phyloP scores from a whole-genome alignment of 2,888 invertebrate genomes.

The Penaeus monodon region DNA sequence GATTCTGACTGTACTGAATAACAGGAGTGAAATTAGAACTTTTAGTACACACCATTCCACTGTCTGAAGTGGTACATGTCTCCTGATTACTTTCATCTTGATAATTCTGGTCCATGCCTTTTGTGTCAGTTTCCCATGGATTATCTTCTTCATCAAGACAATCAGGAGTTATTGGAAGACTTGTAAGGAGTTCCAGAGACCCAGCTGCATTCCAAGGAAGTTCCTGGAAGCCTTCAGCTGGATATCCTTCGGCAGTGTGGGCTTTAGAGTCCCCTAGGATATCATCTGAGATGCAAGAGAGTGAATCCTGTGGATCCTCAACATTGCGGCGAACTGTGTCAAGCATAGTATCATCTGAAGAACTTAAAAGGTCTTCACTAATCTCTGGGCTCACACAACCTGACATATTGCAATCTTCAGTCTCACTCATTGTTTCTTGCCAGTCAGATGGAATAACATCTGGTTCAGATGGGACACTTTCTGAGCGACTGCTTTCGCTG shows the following conservation, averaged over 20 bases:
- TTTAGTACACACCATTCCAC: background rate
- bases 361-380: conserved; percentile 47
- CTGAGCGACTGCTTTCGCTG: conserved; percentile 63
- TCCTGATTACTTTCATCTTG: conserved; percentile 14
- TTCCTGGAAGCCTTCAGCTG: background rate
- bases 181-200: conserved; percentile 35
- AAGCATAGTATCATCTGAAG: conserved; percentile 59
- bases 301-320: conserved; percentile 56
- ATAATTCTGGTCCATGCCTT: conserved; percentile 6
- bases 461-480: conserved; percentile 55
- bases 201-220: conserved; percentile 24
- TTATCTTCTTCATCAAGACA: background rate
- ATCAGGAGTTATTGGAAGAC: conserved; percentile 22
- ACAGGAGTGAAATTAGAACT: background rate
- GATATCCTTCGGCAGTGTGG: background rate
- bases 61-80: background rate
- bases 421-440: conserved; percentile 58
- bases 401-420: background rate
- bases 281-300: conserved; percentile 58
- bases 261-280: conserved; percentile 21
- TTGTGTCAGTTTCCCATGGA: background rate
- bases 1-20: background rate
- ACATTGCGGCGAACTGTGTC: conserved; percentile 47
- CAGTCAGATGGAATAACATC: conserved; percentile 62
- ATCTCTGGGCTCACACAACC: conserved; percentile 14